These are phyloP conservation scores for Microcebus tavaratra DNA, from an alignment of 2,113 vertebrate species.

Conservation along the genomic window DNA sequence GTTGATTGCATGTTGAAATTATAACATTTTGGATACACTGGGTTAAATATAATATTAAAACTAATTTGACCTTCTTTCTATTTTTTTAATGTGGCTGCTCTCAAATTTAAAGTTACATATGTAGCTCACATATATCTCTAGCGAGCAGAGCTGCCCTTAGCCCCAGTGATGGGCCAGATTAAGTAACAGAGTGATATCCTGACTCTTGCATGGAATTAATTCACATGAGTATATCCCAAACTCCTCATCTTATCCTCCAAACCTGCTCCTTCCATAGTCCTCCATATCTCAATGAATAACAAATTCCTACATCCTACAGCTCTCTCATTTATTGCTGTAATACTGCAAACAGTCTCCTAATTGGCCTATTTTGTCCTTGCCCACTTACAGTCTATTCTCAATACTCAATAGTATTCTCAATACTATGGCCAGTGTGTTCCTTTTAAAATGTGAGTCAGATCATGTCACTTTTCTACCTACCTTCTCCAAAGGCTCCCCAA, in stretches of 20 bases:
- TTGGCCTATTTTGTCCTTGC: background rate
- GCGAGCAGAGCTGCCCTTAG: background rate
- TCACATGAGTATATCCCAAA: background rate
- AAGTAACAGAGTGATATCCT: background rate
- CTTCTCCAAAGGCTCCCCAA: background rate
- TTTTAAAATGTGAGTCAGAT: background rate
- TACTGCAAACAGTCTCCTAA: background rate
- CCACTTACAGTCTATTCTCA: background rate
- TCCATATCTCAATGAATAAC: background rate
- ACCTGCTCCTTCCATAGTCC: background rate
- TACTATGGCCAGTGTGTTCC: background rate
- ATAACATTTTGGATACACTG: background rate
- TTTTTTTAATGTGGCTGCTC: background rate
- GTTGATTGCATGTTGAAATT: background rate
- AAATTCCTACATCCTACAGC: background rate
- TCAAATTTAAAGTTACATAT: background rate
- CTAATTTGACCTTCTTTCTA: background rate
- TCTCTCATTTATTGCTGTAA: background rate
- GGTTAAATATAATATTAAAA: background rate
- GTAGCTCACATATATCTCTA: background rate
- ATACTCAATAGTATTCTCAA: background rate
- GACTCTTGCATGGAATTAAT: background rate
- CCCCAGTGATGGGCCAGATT: background rate
- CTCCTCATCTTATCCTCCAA: background rate
- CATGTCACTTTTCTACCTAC: background rate